Evolutionary conservation across 1,140 invertebrate species (phyloP).

Genomic region (Drusus annulatus): DNA sequence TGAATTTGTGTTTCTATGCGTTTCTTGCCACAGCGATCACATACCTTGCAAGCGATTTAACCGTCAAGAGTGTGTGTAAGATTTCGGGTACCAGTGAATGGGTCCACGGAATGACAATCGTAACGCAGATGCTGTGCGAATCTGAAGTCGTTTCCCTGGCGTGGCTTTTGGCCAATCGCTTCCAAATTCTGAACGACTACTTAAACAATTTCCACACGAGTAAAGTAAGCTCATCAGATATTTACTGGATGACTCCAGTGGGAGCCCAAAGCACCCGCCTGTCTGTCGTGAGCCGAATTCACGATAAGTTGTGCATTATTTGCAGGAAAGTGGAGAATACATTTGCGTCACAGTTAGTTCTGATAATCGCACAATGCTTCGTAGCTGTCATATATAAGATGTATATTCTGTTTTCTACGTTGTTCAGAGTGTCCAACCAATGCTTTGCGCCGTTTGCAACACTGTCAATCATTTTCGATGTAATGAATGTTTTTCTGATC

Average conservation of each 20-base stretch:
- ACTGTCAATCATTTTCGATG: conserved; percentile 37
- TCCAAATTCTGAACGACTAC: conserved; percentile 44
- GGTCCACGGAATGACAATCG: neutral
- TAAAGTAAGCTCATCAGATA: neutral
- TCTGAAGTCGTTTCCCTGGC: conserved; percentile 41
- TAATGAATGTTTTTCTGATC: conserved; percentile 29
- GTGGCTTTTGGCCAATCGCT: conserved; percentile 32
- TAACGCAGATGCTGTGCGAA: conserved; percentile 36
- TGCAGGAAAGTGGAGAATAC: conserved; percentile 33
- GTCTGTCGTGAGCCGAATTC: conserved; percentile 41
- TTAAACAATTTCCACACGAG: conserved; percentile 28
- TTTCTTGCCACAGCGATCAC: neutral
- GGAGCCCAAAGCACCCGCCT: conserved; percentile 41
- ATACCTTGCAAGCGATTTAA: conserved; percentile 12
- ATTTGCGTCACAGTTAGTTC: conserved; percentile 34
- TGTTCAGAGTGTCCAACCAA: conserved; percentile 4
- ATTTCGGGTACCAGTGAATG: neutral
- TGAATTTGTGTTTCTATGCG: conserved; percentile 28
- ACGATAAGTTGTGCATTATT: conserved; percentile 46
- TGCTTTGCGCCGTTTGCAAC: conserved; percentile 18
- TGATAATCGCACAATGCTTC: conserved; percentile 45
- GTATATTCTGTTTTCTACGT: conserved; percentile 46
- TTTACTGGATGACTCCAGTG: conserved; percentile 44
- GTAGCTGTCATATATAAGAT: conserved; percentile 43
- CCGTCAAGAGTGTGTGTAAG: neutral